Evolutionary conservation across 2,888 invertebrate genomes (phyloP).

Genomic region (Tiphia femorata): DNA sequence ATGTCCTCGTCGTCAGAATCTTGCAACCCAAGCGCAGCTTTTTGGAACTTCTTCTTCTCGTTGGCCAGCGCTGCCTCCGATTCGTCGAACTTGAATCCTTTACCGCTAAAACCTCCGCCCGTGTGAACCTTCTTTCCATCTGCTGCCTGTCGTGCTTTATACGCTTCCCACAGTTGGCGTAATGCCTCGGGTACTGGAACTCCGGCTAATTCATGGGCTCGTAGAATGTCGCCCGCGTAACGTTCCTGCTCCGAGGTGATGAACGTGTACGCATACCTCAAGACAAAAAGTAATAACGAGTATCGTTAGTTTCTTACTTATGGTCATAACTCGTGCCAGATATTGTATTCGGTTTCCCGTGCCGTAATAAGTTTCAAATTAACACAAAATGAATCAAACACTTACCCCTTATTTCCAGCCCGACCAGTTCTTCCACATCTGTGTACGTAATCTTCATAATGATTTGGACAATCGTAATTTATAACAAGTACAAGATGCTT

Average conservation of each 20-base stretch:
- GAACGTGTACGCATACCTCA: conserved; percentile 94
- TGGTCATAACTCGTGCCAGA: neutral
- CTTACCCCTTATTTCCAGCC: conserved; percentile 91
- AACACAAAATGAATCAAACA: neutral
- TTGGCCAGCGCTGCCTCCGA: conserved; percentile 95
- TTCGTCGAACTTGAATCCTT: conserved; percentile 98
- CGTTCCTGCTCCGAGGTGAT: conserved; percentile 94
- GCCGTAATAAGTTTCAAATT: neutral
- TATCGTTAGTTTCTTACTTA: too few relatives aligned
- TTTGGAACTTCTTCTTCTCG: conserved; percentile 97
- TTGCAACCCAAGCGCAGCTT: conserved; percentile 92
- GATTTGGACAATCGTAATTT: conserved; percentile 99
- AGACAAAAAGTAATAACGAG: too few relatives aligned
- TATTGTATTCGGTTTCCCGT: neutral
- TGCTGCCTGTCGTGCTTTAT: conserved; percentile 90
- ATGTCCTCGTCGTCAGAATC: conserved; percentile 99
- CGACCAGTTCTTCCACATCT: conserved; percentile 92
- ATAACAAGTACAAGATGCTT: conserved; percentile 97
- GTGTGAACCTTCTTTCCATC: conserved; percentile 93
- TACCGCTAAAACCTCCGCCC: conserved; percentile 95
- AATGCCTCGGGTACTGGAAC: conserved; percentile 83
- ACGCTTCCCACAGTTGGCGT: conserved; percentile 86
- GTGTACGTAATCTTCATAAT: conserved; percentile 99
- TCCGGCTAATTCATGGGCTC: conserved; percentile 90
- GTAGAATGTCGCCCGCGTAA: conserved; percentile 92